Conservation (phyloP, 2,888 invertebrate species). For the Drosophila tanythrix region DNA sequence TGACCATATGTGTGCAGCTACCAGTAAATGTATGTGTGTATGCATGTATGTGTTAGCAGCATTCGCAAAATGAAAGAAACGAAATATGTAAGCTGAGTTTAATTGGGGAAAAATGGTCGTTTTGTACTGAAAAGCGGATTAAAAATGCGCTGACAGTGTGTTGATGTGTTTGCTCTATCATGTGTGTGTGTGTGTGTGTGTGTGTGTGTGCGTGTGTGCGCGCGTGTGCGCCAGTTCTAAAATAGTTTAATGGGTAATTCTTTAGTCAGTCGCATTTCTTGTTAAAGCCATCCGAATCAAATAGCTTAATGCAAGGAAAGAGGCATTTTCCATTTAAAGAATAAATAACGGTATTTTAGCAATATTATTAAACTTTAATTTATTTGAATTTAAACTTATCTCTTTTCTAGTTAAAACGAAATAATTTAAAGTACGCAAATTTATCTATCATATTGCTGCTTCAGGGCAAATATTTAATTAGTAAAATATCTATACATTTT, state of each 20-base stretch:
- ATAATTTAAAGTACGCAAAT: background rate
- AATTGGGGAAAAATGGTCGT: slow-evolving; percentile 62
- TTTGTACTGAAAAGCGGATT: slow-evolving; percentile 46
- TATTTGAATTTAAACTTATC: background rate
- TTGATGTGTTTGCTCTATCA: background rate
- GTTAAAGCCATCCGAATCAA: slow-evolving; percentile 5
- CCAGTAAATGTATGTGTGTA: slow-evolving; percentile 1
- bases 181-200: background rate
- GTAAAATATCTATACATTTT: background rate
- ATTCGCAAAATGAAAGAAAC: background rate
- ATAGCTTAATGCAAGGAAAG: background rate
- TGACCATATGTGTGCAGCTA: slow-evolving; percentile 15
- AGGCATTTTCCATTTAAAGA: background rate
- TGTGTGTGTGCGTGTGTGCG: background rate
- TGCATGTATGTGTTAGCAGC: slow-evolving; percentile 1
- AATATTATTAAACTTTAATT: background rate
- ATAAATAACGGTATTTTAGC: background rate
- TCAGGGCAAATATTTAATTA: background rate
- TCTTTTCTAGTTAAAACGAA: background rate
- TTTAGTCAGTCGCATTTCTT: background rate
- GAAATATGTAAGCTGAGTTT: slow-evolving; percentile 69
- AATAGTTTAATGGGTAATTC: slow-evolving; percentile 38
- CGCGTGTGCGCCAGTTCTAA: slow-evolving; percentile 14
- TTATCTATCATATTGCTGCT: background rate
- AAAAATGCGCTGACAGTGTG: slow-evolving; percentile 50